Percentiles rank a stretch among this genome's conserved stretches.
Evolutionary conservation across 2,888 invertebrate species (phyloP).

Genomic region (Helicoverpa assulta): DNA sequence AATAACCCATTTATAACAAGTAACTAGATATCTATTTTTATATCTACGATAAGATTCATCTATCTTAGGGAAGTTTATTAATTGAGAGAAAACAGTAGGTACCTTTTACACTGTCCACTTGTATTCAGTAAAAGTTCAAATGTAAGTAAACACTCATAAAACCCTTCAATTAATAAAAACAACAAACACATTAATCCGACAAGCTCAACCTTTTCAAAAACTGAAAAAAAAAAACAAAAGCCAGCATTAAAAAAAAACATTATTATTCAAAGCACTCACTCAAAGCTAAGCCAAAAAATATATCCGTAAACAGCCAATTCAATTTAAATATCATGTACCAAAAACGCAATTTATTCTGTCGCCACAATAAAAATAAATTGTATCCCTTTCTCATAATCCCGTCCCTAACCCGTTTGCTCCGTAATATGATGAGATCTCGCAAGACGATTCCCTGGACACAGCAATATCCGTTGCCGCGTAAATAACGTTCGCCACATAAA

Average conservation of each 20-base stretch:
- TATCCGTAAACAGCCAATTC: constrained; percentile 43
- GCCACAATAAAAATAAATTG: constrained; percentile 65
- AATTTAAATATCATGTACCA: constrained; percentile 56
- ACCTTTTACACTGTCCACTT: neutral
- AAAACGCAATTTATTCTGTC: constrained; percentile 59
- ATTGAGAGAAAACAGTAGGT: too few relatives aligned
- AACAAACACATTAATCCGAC: neutral
- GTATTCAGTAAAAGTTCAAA: neutral
- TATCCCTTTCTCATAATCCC: constrained; percentile 62
- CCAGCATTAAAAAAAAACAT: constrained; percentile 4
- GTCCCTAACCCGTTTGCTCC: constrained; percentile 70
- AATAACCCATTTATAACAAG: too few relatives aligned
- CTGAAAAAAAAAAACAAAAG: constrained; percentile 6
- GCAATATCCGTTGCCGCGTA: constrained; percentile 77
- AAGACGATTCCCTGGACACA: constrained; percentile 74
- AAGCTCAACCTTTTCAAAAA: neutral
- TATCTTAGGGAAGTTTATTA: too few relatives aligned
- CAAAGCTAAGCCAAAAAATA: constrained; percentile 18
- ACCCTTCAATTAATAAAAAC: neutral
- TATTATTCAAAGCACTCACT: constrained; percentile 35
- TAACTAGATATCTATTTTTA: too few relatives aligned
- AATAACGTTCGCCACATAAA: constrained; percentile 76
- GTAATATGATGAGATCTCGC: constrained; percentile 72
- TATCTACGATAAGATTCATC: too few relatives aligned
- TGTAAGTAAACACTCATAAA: neutral